These are phyloP conservation scores for Cygnus buccinator DNA, from an alignment of 2,113 vertebrate genomes.

Conservation along the genomic window DNA sequence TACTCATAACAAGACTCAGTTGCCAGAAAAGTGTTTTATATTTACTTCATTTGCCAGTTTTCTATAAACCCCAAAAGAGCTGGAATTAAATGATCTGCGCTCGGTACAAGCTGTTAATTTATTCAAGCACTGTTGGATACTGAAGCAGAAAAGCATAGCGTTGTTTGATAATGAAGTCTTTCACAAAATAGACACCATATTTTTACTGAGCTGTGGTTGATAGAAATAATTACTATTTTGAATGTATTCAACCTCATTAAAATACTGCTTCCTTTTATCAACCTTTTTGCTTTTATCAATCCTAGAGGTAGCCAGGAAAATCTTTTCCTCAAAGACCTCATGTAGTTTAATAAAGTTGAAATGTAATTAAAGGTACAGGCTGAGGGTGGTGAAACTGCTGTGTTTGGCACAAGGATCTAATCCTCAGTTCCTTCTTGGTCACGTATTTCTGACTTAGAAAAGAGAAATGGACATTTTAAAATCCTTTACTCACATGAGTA, in stretches of 20 bases:
- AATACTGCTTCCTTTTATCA: background rate
- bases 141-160: constrained; percentile 14
- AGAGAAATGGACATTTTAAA: background rate
- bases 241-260: background rate
- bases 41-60: constrained; percentile 36
- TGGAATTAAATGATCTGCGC: background rate
- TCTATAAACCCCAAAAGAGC: background rate
- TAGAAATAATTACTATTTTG: background rate
- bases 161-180: background rate
- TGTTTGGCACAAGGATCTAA: background rate
- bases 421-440: background rate
- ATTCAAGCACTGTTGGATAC: constrained; percentile 1
- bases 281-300: background rate
- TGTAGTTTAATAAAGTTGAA: background rate
- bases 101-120: background rate
- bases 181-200: background rate
- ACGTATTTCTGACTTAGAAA: background rate
- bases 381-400: background rate
- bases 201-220: background rate
- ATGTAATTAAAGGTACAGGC: background rate
- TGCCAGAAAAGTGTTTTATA: constrained; percentile 15
- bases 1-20: constrained; percentile 14
- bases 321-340: background rate
- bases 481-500: background rate
- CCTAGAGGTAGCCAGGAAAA: background rate